A percentile compares a stretch with the other conserved stretches of the same genome.
These are phyloP conservation scores for Clepsis dumicolana DNA, from an alignment of 2,888 invertebrate genomes.

Conservation along the genomic window DNA sequence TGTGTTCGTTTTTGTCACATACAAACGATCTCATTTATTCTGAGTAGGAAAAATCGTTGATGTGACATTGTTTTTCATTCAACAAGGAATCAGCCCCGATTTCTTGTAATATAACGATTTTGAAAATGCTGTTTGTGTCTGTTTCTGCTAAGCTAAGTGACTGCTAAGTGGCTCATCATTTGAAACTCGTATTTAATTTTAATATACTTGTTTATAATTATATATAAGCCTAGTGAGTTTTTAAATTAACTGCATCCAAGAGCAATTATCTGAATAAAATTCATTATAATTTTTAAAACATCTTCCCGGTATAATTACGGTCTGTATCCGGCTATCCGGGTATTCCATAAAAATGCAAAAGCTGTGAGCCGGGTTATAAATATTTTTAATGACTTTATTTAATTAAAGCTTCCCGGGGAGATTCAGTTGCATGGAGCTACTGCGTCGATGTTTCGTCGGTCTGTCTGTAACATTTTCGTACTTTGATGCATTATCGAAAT, in stretches of 20 bases:
- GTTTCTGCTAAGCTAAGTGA: too few relatives aligned
- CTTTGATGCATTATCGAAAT: background rate
- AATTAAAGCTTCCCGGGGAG: slow-evolving; percentile 66
- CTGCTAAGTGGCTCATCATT: too few relatives aligned
- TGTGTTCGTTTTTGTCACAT: too few relatives aligned
- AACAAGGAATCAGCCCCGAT: too few relatives aligned
- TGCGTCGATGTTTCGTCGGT: slow-evolving; percentile 12
- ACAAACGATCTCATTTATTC: too few relatives aligned
- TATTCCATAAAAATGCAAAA: slow-evolving; percentile 79
- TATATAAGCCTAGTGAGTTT: too few relatives aligned
- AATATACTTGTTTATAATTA: too few relatives aligned
- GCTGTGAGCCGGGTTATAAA: slow-evolving; percentile 71
- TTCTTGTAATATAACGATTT: too few relatives aligned
- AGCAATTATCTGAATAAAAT: slow-evolving; percentile 12
- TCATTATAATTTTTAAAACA: slow-evolving; percentile 45
- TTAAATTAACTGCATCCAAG: slow-evolving; percentile 11
- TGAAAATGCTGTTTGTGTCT: too few relatives aligned
- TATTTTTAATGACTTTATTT: slow-evolving; percentile 81
- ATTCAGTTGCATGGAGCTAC: slow-evolving; percentile 53
- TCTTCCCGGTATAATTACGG: slow-evolving; percentile 45
- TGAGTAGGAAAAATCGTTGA: too few relatives aligned
- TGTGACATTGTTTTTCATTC: too few relatives aligned
- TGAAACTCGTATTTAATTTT: too few relatives aligned
- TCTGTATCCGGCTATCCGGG: slow-evolving; percentile 44
- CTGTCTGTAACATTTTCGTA: slow-evolving; percentile 10